Evolutionary conservation across 2,113 vertebrate species (phyloP), one percentile per base, ranked within the genome.

Genomic region (Channa argus): DNA sequence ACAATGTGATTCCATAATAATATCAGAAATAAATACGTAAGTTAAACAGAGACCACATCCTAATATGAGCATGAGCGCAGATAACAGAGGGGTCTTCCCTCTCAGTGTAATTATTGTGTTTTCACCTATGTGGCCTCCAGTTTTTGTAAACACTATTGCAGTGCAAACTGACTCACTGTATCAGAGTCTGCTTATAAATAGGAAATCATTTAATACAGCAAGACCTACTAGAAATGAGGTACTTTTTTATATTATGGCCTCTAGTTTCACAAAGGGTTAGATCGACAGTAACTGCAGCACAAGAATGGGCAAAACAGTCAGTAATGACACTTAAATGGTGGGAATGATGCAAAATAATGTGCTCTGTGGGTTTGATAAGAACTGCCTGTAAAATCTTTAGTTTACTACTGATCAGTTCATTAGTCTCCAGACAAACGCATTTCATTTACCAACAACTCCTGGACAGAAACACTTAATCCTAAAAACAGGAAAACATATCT

Each of bases 71-170:
- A 9, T 39, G 2, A 60, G 61, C 51, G 71, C 24, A 49, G 37
- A 47, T 6, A n/a, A 8, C 11, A 64, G 51, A 45, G 69, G 8
- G 8, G 2, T 62, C 15, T 47, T 64, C 3, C 46, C 55, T 68
- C 43, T 71, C 54, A 85, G 87, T 74, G 71, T 74, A 68, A 38
- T 64, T 62, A 2, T 77, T 77, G 71, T 79, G 82, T 81, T 79
- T 78, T 76, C 51, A 79, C 66, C 63, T 9, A 77, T 82, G 86
- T 92, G 90, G 83, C 72, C 89, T 76, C 88, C 53, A 44, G 36
- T 52, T 45, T 76, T 63, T 82, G 66, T 84, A 86, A 88, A 87
- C 50, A 78, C 44, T 7, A 37, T 13, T 1, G n/a, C 5, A 54
- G 75, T 86, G 46, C 38, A 84, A 85, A 79, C 5, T 8, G 15